Conservation (phyloP, 2,888 invertebrate species). For the Bhutanitis thaidina region DNA sequence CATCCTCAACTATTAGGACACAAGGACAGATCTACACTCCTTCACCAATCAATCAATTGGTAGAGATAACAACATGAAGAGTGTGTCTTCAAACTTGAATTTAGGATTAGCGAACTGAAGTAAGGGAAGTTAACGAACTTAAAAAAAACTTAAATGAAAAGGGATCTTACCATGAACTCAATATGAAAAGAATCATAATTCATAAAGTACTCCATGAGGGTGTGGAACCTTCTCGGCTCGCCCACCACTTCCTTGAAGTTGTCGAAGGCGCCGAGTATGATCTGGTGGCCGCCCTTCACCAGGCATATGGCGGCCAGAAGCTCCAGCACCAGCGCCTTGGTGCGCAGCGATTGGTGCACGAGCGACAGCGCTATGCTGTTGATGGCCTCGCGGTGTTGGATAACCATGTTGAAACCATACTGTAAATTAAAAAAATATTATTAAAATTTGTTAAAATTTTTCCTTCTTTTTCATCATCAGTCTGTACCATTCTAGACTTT, state of each 20-base stretch:
- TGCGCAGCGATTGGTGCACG: slow-evolving; percentile 97
- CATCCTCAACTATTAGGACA: no score
- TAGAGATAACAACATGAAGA: no score
- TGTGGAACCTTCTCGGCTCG: slow-evolving; percentile 95
- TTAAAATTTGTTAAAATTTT: no score
- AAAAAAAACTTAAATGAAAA: neutral
- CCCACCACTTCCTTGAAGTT: slow-evolving; percentile 96
- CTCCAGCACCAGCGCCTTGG: slow-evolving; percentile 98
- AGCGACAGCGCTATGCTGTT: slow-evolving; percentile 98
- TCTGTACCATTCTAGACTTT: no score
- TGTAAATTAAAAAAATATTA: slow-evolving; percentile 45
- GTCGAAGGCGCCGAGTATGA: slow-evolving; percentile 97
- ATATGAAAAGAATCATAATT: slow-evolving; percentile 98
- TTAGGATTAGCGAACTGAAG: no score
- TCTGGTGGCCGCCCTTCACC: slow-evolving; percentile 99
- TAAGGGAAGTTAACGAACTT: no score
- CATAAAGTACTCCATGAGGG: slow-evolving; percentile 98
- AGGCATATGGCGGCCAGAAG: slow-evolving; percentile 98
- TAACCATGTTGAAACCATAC: slow-evolving; percentile 99
- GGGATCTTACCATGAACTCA: slow-evolving; percentile 94
- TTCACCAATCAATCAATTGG: no score
- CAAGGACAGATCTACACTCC: no score
- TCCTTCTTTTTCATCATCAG: no score
- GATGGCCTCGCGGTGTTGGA: slow-evolving; percentile 98
- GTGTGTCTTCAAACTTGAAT: no score